These are phyloP conservation scores for Pteronura brasiliensis DNA, from an alignment of 2,113 vertebrate species.

Conservation along the genomic window DNA sequence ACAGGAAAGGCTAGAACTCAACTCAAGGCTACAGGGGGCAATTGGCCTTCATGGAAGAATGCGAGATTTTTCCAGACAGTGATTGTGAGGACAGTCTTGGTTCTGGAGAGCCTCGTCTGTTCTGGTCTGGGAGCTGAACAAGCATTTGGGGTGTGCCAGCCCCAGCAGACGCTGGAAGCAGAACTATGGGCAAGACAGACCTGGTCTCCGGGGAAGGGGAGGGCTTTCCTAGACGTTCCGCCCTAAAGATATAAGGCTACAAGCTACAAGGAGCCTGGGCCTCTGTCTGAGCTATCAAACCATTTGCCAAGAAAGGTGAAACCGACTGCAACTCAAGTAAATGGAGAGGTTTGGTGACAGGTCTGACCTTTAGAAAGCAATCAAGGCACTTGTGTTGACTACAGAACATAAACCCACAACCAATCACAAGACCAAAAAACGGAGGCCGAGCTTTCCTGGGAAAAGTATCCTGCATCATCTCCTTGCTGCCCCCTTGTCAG, in stretches of 20 bases:
- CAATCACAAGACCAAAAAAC: slow-evolving; percentile 20
- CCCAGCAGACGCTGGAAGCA: neutral
- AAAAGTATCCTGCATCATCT: neutral
- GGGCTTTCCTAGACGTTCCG: neutral
- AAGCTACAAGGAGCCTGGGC: neutral
- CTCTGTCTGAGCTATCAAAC: neutral
- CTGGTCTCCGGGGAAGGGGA: neutral
- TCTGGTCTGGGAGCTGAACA: neutral
- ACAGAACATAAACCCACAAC: slow-evolving; percentile 27
- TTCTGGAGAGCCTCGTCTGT: neutral
- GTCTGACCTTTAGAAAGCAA: slow-evolving; percentile 69
- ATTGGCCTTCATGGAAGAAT: neutral
- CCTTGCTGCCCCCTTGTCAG: neutral
- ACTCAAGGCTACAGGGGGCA: neutral
- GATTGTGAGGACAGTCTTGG: neutral
- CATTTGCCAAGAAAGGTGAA: slow-evolving; percentile 39
- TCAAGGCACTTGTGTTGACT: slow-evolving; percentile 56
- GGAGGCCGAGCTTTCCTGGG: neutral
- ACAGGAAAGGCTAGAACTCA: neutral
- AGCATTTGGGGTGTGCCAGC: neutral
- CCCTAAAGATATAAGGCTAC: neutral
- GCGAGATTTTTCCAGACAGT: neutral
- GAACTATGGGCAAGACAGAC: neutral
- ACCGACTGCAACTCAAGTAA: slow-evolving; percentile 44
- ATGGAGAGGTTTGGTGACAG: slow-evolving; percentile 61